Base-by-base conservation (phyloP, 2,888 invertebrate genomes). In the Synergus itoensis region DNA sequence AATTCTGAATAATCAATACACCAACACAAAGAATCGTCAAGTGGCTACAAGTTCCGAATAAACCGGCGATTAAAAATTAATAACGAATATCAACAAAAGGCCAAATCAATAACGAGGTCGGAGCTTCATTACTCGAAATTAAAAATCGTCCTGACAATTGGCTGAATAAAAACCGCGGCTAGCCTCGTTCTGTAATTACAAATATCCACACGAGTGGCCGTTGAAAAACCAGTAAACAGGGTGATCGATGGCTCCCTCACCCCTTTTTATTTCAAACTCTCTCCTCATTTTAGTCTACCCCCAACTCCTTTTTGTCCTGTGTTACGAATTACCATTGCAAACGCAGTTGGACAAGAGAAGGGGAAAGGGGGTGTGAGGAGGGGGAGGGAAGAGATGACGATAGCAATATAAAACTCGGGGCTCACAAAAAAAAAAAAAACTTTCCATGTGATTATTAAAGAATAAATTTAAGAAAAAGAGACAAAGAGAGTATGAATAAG, bases 31-130 rank as follows among this genome's bases (percentile, higher is more conserved):
- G 67, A 64, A 40, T 41, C 21, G 28, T 64, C 5, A 67, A 67
- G 67, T 67, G 67, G 41, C 67, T n/a, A 21, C 40, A 18, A 43
- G 43, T 67, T 67, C 21, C 18, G 43, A 67, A 43, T 48, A 40
- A 67, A 80, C 69, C 75, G 77, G 60, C 87, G 89, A 90, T 91
- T 90, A 91, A 90, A 90, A 90, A 91, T 91, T 91, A 91, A 91
- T 90, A 89, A 90, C 88, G 88, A 91, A 90, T 90, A 90, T 90
- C 90, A 91, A 91, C 89, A 91, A 89, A 69, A 83, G 84, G 82
- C 73, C 77, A 79, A 82, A 83, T 83, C 86, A 79, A 83, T 83
- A 85, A 79, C 82, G 77, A 64, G 82, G 77, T 83, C 80, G 85
- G 85, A 86, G 88, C 87, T 90, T 90, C 89, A 90, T 90, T 90